These are phyloP conservation scores for Suncus etruscus DNA, from an alignment of 2,113 vertebrate genomes.

Conservation along the genomic window DNA sequence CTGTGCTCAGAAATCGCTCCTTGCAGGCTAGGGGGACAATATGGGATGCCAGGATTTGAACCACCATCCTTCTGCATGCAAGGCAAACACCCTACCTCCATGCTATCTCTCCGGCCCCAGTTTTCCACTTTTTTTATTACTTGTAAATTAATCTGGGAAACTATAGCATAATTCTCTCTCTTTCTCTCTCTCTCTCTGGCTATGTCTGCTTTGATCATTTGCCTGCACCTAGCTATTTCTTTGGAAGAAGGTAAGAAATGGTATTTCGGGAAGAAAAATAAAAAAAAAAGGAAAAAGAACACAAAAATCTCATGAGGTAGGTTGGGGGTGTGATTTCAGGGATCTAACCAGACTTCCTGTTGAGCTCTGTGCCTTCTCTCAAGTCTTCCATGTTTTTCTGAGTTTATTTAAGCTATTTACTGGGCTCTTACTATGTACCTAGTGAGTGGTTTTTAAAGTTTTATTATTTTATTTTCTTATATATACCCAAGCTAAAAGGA, in stretches of 20 bases:
- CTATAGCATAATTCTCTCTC: background rate
- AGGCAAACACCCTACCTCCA: too few relatives aligned
- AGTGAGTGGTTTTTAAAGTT: constrained; percentile 4
- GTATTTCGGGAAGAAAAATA: background rate
- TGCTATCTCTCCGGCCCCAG: background rate
- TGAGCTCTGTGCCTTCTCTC: background rate
- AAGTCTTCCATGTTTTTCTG: constrained; percentile 5
- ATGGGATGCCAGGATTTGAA: too few relatives aligned
- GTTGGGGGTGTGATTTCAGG: too few relatives aligned
- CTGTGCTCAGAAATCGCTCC: too few relatives aligned
- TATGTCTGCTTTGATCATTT: constrained; percentile 78
- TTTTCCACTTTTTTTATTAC: constrained; percentile 19
- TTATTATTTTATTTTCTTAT: background rate
- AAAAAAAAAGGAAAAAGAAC: too few relatives aligned
- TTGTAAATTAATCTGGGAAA: constrained; percentile 47
- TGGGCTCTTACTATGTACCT: background rate
- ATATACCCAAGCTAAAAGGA: background rate
- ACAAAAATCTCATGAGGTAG: too few relatives aligned
- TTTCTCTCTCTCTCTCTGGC: constrained; percentile 72
- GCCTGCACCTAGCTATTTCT: constrained; percentile 90
- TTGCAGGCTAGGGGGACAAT: too few relatives aligned
- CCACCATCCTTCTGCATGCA: too few relatives aligned
- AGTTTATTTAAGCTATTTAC: background rate
- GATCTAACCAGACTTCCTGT: too few relatives aligned
- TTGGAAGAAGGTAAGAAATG: constrained; percentile 94